A percentile compares a stretch with the other conserved stretches of the same genome.
Conservation (phyloP, 1,140 invertebrate species). For the Papilio polytes region DNA sequence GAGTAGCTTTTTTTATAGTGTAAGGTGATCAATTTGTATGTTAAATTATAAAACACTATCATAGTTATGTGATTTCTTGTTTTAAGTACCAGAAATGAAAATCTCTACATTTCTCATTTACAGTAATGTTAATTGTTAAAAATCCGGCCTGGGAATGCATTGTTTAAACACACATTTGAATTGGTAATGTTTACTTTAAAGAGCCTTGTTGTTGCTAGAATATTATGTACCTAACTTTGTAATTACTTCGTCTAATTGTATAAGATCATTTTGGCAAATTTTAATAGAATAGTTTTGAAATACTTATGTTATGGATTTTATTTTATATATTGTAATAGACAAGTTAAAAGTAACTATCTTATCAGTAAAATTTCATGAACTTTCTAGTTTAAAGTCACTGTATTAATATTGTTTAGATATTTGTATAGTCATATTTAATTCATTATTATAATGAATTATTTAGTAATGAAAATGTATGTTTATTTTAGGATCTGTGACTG, state of each 20-base stretch:
- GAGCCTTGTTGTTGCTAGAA: not conserved
- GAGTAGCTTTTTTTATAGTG: no score
- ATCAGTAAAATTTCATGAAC: no score
- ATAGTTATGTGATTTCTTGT: not conserved
- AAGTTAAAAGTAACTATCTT: not conserved
- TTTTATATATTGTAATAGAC: not conserved
- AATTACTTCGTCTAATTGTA: not conserved
- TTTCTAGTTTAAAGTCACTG: no score
- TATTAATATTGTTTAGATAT: not conserved
- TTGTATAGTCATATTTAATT: no score
- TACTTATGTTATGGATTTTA: not conserved
- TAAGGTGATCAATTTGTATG: no score
- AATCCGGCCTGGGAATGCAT: constrained; percentile 1
- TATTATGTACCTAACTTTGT: not conserved
- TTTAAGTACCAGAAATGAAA: not conserved
- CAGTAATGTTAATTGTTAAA: constrained; percentile 8
- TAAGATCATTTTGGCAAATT: not conserved
- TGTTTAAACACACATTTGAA: not conserved
- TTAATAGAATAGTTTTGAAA: not conserved
- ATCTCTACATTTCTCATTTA: not conserved
- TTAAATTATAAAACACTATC: no score
- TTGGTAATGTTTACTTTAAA: not conserved
- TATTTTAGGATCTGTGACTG: constrained; percentile 94
- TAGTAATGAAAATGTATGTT: constrained; percentile 12
- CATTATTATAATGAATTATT: not conserved